phyloP scores from a whole-genome alignment of 2,113 vertebrate species.

The Daphoenositta chrysoptera region DNA sequence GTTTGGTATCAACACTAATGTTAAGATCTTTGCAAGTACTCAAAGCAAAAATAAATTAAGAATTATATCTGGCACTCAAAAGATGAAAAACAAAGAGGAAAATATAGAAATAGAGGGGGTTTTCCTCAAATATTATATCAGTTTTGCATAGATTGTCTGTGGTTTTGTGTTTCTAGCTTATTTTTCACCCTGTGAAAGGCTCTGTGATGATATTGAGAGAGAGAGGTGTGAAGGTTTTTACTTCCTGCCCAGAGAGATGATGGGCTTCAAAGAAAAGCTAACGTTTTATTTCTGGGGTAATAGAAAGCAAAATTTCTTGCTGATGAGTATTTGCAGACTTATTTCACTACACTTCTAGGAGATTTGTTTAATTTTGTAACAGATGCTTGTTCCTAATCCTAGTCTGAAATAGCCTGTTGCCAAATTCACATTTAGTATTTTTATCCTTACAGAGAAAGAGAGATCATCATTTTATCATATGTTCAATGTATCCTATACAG shows the following conservation, averaged over 20 bases:
- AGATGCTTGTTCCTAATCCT: background rate
- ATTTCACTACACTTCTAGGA: background rate
- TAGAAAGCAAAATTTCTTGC: background rate
- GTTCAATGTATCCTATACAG: background rate
- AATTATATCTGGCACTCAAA: background rate
- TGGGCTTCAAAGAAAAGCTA: background rate
- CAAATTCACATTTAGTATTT: background rate
- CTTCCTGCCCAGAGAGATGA: background rate
- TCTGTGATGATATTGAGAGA: background rate
- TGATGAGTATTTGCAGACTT: background rate
- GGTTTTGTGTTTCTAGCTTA: background rate
- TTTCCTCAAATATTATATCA: background rate
- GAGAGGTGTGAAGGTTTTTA: background rate
- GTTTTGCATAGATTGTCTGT: background rate
- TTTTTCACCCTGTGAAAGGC: background rate
- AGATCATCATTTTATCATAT: background rate
- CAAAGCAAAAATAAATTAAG: background rate
- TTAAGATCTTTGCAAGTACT: background rate
- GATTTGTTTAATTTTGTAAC: background rate
- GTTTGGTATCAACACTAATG: background rate
- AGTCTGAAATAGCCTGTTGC: background rate
- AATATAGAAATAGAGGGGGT: accelerated
- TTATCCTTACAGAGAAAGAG: background rate
- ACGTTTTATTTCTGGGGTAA: background rate
- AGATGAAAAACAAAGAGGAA: background rate